Evolutionary conservation across 2,113 vertebrate species (phyloP).

Genomic region (Mesoclemmys tuberculata): DNA sequence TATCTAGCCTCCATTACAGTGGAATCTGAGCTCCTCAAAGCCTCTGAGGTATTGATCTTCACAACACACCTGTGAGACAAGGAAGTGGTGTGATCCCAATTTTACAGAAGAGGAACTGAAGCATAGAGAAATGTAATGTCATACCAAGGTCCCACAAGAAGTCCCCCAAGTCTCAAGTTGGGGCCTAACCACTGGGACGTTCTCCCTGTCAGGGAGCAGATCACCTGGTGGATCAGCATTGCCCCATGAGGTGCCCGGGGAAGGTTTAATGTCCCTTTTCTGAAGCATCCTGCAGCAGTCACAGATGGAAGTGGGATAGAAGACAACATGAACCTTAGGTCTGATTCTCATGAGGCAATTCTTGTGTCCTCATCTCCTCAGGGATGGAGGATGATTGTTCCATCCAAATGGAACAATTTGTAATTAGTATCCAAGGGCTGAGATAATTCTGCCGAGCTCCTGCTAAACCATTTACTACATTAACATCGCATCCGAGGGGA

Average conservation of each 20-base stretch:
- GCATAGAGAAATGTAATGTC: not conserved
- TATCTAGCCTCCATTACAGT: not conserved
- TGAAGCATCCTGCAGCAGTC: not conserved
- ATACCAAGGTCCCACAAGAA: not conserved
- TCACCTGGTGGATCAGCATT: not conserved
- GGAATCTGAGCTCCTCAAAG: not conserved
- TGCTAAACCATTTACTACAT: accelerated
- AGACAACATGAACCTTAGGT: not conserved
- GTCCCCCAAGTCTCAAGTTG: not conserved
- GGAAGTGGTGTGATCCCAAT: not conserved
- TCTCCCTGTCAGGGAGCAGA: not conserved
- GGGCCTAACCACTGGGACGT: not conserved
- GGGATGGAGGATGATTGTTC: not conserved
- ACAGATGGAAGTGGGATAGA: not conserved
- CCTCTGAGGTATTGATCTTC: not conserved
- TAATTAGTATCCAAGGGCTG: not conserved
- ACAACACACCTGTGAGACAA: not conserved
- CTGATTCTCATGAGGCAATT: not conserved
- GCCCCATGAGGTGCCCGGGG: not conserved
- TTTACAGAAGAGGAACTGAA: not conserved
- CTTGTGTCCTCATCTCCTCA: not conserved
- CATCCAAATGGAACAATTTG: accelerated
- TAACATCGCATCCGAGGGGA: accelerated
- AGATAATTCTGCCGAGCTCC: not conserved
- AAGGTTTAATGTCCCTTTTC: not conserved